Evolutionary conservation across 92 coral and sea anemone species (phyloP), one percentile per base, ranked within the genome.

Genomic region (Epizoanthus fatuus): DNA sequence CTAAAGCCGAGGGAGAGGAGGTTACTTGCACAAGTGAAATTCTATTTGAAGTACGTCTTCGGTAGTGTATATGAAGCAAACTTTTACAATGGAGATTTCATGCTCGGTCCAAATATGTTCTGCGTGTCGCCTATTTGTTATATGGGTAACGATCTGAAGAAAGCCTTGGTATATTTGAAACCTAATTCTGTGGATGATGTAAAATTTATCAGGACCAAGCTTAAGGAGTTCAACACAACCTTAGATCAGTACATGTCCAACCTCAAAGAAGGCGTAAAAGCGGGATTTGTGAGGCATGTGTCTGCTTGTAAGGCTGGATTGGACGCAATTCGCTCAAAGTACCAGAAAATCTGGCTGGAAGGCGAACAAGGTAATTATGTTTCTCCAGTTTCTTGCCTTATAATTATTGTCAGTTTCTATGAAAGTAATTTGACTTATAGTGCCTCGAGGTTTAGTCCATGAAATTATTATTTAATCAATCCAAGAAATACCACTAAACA

Each of bases 61-160:
- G 90, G 90, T 12, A 38, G 84, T 14, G n/a, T 37, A 3, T 90
- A 90, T 19, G 83, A 80, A 20, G 69, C 62, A 7, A 86, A 90
- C 25, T 90, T 86, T 57, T 90, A 90, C 54, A 77, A 13, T 69
- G 93, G 93, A 7, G 93, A 90, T 40, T 90, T 86, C 69, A 63
- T 90, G 85, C 90, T 90, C 3, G 84, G 86, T 7, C 87, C 93
- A 2, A 86, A 90, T n/a, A 13, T 90, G 4, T 90, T 86, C 84
- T 90, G 93, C 52, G 25, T 4, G 5, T 62, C 55, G 44, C 93
- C 93, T 2, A 75, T 86, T 44, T 90, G 93, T 40, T 20, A 39
- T 45, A 84, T 90, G 74, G 93, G 93, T 2, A 9, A 3, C 0
- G 84, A 90, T 76, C 52, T 86, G 57, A 15, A 67, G 60, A 47